Conservation (phyloP, 2,888 invertebrate species). For the Dolichopus griseipennis region DNA sequence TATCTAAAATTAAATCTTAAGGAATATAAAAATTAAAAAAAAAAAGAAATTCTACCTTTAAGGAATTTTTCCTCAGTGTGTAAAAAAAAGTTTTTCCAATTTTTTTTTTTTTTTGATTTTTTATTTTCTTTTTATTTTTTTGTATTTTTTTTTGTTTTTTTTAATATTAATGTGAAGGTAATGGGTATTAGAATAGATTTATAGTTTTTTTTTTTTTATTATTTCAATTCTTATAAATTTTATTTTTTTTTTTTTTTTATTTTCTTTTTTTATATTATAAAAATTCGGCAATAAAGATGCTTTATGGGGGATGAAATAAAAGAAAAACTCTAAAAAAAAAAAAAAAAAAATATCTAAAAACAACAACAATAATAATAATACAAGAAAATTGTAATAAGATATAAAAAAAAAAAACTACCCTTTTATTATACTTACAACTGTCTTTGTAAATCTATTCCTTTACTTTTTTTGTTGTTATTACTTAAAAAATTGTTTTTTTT, state of each 20-base stretch:
- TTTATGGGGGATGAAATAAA: conserved; percentile 4
- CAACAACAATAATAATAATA: too few species aligned
- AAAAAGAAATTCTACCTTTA: too few species aligned
- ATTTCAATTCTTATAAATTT: background rate
- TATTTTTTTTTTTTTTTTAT: background rate
- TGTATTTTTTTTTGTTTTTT: background rate
- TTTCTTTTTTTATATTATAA: background rate
- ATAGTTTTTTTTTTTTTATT: background rate
- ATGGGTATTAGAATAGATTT: conserved; percentile 6
- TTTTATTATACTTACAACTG: conserved; percentile 1
- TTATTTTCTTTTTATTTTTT: background rate
- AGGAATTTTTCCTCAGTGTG: background rate
- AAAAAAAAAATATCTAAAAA: background rate
- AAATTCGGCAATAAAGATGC: conserved; percentile 6
- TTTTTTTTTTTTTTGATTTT: background rate
- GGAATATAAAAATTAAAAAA: too few species aligned
- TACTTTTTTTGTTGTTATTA: too few species aligned
- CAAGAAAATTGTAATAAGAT: too few species aligned
- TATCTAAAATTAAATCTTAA: too few species aligned
- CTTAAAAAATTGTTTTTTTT: too few species aligned
- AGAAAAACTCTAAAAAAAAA: background rate
- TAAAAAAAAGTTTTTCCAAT: background rate
- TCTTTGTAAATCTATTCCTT: background rate
- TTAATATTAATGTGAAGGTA: conserved; percentile 6
- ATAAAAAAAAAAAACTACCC: background rate